Evolutionary conservation across 2,113 vertebrate genomes (phyloP).

Genomic region (Chauna torquata): DNA sequence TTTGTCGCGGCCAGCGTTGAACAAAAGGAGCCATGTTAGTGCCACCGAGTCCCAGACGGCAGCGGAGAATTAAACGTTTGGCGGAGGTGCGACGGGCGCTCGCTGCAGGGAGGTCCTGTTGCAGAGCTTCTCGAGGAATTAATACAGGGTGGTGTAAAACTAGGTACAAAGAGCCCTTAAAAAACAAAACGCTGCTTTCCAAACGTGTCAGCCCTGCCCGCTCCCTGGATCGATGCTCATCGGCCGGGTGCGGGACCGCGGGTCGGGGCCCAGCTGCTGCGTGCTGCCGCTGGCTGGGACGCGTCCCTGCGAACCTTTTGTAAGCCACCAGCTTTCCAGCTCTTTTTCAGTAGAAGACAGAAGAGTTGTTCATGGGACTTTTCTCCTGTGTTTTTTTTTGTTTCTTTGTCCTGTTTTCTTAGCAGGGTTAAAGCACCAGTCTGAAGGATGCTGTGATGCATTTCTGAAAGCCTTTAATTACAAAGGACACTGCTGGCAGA

Average conservation of each 20-base stretch:
- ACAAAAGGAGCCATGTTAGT: not conserved
- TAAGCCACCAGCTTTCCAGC: not conserved
- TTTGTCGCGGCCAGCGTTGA: not conserved
- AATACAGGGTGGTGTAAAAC: not conserved
- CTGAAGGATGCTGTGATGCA: not conserved
- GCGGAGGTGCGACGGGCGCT: not conserved
- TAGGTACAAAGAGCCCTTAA: too few species aligned
- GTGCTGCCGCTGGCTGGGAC: not conserved
- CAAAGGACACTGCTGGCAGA: too few species aligned
- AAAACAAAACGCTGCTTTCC: not conserved
- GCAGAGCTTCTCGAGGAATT: not conserved
- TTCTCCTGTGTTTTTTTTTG: not conserved
- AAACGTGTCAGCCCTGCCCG: fast-evolving
- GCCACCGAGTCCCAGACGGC: not conserved
- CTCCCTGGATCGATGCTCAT: fast-evolving
- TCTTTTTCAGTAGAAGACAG: not conserved
- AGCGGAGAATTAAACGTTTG: not conserved
- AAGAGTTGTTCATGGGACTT: too few species aligned
- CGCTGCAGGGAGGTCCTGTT: not conserved
- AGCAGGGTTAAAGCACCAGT: not conserved
- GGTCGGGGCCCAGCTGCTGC: too few species aligned
- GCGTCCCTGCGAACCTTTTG: not conserved
- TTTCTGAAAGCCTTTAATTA: not conserved
- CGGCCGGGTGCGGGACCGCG: fast-evolving
- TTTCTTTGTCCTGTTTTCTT: not conserved